These are phyloP conservation scores for Pseudopipra pipra DNA, from an alignment of 2,113 vertebrate species.

Conservation along the genomic window DNA sequence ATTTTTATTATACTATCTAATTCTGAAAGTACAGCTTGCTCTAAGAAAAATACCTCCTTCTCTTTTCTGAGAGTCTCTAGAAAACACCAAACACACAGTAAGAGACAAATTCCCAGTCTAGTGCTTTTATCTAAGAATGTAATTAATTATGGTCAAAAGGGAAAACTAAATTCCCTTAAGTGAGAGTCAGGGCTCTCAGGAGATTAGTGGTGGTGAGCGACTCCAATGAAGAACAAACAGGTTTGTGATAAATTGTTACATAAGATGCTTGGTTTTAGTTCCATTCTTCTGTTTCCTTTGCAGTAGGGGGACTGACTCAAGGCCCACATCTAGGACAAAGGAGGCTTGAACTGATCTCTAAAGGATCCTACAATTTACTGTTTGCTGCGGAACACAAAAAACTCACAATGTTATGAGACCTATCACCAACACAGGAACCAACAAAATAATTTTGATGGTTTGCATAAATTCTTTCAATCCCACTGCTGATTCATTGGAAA, in stretches of 20 bases:
- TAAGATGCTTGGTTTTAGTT: neutral
- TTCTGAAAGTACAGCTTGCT: neutral
- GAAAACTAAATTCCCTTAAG: neutral
- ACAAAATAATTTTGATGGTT: neutral
- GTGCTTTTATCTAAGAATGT: neutral
- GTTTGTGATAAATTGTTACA: neutral
- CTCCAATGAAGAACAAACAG: neutral
- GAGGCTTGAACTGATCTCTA: neutral
- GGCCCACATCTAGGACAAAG: neutral
- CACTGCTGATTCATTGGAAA: conserved; percentile 24
- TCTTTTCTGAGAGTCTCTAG: neutral
- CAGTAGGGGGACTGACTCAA: neutral
- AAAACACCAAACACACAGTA: neutral
- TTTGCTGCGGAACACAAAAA: neutral
- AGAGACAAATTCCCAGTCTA: neutral
- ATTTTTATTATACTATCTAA: neutral
- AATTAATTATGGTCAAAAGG: neutral
- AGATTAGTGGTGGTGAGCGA: neutral
- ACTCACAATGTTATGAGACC: accelerated
- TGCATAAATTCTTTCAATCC: conserved; percentile 1
- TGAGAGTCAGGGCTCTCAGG: neutral
- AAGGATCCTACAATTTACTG: neutral
- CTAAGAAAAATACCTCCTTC: neutral
- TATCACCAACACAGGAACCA: neutral
- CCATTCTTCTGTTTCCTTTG: neutral